Evolutionary conservation across 2,888 invertebrate genomes (phyloP).

Genomic region (Nemotelus nigrinus): DNA sequence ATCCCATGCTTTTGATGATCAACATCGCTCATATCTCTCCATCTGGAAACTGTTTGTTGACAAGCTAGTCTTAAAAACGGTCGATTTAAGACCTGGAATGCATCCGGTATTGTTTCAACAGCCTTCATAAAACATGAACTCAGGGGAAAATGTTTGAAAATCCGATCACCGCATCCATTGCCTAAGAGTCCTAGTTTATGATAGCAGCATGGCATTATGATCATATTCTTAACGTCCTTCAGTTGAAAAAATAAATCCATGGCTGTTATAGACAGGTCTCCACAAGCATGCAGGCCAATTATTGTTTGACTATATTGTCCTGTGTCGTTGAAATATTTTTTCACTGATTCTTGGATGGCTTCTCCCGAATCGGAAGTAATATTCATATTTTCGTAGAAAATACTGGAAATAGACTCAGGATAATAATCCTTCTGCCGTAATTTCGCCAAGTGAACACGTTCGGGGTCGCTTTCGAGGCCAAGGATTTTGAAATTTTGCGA

Average conservation of each 20-base stretch:
- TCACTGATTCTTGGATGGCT: conserved; percentile 65
- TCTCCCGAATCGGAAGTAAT: conserved; percentile 67
- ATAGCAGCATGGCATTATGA: conserved; percentile 83
- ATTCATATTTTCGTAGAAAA: conserved; percentile 71
- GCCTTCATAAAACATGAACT: conserved; percentile 67
- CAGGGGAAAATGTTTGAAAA: conserved; percentile 75
- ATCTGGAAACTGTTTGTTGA: conserved; percentile 71
- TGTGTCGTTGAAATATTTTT: conserved; percentile 57
- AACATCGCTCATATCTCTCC: conserved; percentile 65
- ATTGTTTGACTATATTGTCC: conserved; percentile 58
- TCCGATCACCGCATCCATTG: conserved; percentile 51
- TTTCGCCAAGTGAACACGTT: conserved; percentile 69
- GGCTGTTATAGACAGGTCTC: conserved; percentile 76
- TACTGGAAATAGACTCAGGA: conserved; percentile 66
- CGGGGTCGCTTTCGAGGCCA: conserved; percentile 73
- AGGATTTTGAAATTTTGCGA: conserved; percentile 69
- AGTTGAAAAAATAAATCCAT: conserved; percentile 73
- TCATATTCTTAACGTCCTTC: conserved; percentile 67
- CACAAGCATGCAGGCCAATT: conserved; percentile 81
- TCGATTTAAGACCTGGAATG: conserved; percentile 67
- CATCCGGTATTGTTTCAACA: conserved; percentile 53
- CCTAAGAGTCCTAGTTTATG: conserved; percentile 70
- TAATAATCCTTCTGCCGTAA: conserved; percentile 69
- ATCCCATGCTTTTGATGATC: conserved; percentile 63
- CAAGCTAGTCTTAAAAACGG: conserved; percentile 79